Conservation (phyloP, 2,797 vertebrate genomes). For the Sebastes vulpes region DNA sequence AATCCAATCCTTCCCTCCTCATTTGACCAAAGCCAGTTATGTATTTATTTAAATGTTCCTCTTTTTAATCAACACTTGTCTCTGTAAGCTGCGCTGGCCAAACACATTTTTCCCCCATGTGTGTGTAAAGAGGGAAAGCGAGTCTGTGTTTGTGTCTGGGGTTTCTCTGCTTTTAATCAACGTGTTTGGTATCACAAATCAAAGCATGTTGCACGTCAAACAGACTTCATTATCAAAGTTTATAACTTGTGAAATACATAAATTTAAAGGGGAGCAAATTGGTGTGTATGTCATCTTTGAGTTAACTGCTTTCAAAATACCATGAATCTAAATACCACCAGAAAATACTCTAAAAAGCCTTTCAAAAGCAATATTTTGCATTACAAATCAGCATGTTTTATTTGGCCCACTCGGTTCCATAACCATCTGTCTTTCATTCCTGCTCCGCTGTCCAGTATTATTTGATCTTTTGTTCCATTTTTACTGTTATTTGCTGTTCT, state of each 20-base stretch:
- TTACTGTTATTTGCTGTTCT: constrained; percentile 42
- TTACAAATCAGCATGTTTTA: constrained; percentile 54
- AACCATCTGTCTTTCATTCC: constrained; percentile 62
- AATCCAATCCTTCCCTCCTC: constrained; percentile 22
- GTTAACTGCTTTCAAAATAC: constrained; percentile 29
- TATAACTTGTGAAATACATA: constrained; percentile 19
- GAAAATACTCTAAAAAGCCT: constrained; percentile 37
- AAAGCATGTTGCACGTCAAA: constrained; percentile 51
- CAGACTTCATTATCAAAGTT: constrained; percentile 51
- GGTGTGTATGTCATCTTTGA: constrained; percentile 4
- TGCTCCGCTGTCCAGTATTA: constrained; percentile 10
- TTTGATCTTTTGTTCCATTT: constrained; percentile 47
- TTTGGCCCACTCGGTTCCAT: constrained; percentile 17
- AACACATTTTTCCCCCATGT: constrained; percentile 23
- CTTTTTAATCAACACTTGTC: constrained; percentile 57
- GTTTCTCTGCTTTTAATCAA: constrained; percentile 62
- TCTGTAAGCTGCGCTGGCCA: constrained; percentile 8
- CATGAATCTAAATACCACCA: background rate
- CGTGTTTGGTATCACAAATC: constrained; percentile 51
- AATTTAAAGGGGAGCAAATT: constrained; percentile 15
- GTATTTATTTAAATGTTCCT: constrained; percentile 44
- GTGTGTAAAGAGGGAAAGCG: constrained; percentile 11
- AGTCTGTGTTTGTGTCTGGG: constrained; percentile 27
- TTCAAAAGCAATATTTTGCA: constrained; percentile 33
- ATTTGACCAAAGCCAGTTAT: constrained; percentile 28